Conservation (phyloP, 2,113 vertebrate species). For the Agapornis roseicollis region DNA sequence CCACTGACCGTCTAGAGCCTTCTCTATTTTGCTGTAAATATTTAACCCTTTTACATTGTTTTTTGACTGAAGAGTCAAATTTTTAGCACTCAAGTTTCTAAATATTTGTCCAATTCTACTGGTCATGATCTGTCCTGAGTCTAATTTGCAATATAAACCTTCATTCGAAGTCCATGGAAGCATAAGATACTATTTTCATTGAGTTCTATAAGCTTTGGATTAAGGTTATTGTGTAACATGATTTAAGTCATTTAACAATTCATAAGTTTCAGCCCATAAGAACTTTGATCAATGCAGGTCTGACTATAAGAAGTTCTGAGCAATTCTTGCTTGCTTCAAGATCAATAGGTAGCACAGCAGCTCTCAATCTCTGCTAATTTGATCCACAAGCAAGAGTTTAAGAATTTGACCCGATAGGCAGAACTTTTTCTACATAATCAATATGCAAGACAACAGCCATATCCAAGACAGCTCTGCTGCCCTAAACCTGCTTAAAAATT, state of each 20-base stretch:
- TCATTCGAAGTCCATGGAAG: neutral
- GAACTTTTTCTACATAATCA: slow-evolving; percentile 1
- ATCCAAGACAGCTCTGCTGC: neutral
- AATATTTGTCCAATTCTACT: neutral
- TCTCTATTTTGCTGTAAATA: neutral
- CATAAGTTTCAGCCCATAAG: neutral
- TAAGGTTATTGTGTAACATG: neutral
- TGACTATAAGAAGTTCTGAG: neutral
- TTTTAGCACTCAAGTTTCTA: neutral
- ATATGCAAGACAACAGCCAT: neutral
- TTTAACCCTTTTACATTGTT: neutral
- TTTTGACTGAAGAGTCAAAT: neutral
- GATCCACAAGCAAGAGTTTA: slow-evolving; percentile 12
- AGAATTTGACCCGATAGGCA: slow-evolving; percentile 1
- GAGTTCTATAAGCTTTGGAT: neutral
- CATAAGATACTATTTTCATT: neutral
- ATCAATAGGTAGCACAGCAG: slow-evolving; percentile 7
- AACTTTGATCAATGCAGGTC: slow-evolving; percentile 9
- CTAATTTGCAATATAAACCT: neutral
- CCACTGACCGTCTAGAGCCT: neutral
- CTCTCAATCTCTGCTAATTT: slow-evolving; percentile 27
- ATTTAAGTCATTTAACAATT: neutral
- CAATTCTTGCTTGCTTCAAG: neutral
- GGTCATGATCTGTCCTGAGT: neutral
- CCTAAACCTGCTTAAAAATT: neutral